phyloP scores from a whole-genome alignment of 2,113 vertebrate species.

The Agapornis roseicollis region DNA sequence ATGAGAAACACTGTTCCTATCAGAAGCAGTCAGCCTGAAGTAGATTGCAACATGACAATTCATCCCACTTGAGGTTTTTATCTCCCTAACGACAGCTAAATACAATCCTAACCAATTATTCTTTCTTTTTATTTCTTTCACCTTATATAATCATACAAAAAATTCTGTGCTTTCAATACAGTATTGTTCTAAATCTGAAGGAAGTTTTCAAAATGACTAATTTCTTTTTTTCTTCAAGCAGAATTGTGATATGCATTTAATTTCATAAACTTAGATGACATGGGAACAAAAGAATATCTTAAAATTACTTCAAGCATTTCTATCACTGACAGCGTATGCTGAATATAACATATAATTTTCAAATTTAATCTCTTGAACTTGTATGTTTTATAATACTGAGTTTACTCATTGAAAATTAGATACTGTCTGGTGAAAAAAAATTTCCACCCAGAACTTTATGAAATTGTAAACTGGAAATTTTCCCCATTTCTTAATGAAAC shows the following conservation, averaged over 20 bases:
- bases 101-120: not conserved
- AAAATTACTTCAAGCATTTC: conserved; percentile 14
- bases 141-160: not conserved
- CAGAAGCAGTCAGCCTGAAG: not conserved
- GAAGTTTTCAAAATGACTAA: conserved; percentile 1
- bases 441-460: not conserved
- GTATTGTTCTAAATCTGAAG: conserved; percentile 20
- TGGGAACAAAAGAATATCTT: conserved; percentile 38
- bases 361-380: conserved; percentile 33
- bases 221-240: not conserved
- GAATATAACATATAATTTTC: conserved; percentile 36
- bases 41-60: not conserved
- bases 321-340: not conserved
- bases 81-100: not conserved
- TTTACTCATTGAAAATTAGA: conserved; percentile 54
- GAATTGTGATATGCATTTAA: conserved; percentile 20
- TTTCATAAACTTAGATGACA: conserved; percentile 40
- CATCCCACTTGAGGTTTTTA: not conserved
- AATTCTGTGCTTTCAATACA: conserved; percentile 12
- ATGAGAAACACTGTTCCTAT: not conserved
- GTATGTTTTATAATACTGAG: not conserved
- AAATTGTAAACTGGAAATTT: not conserved
- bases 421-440: conserved; percentile 6
- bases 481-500: not conserved
- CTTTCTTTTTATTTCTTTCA: not conserved